These are phyloP conservation scores for Gastrophysa polygoni DNA, from an alignment of 2,888 invertebrate species.

Conservation along the genomic window DNA sequence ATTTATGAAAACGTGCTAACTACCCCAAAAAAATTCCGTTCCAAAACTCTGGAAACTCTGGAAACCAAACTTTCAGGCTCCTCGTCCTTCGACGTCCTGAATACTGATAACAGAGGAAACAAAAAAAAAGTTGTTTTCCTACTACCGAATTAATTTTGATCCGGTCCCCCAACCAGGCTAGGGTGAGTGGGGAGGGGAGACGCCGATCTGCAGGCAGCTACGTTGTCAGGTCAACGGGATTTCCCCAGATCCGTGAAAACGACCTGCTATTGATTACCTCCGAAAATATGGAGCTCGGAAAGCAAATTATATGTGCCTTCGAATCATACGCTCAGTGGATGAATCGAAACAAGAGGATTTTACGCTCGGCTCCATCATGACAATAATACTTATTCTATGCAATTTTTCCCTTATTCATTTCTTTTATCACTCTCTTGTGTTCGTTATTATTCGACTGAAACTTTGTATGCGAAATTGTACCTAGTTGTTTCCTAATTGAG, in stretches of 20 bases:
- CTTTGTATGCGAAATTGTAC: too few species aligned
- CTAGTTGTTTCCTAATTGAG: too few species aligned
- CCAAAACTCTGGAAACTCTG: neutral
- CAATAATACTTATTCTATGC: too few species aligned
- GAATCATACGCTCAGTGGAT: too few species aligned
- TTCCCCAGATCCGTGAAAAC: neutral
- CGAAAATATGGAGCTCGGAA: neutral
- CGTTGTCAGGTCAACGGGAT: neutral
- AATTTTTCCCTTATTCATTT: too few species aligned
- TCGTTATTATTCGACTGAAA: too few species aligned
- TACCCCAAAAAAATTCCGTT: neutral
- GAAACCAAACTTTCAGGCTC: neutral
- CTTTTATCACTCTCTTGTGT: too few species aligned
- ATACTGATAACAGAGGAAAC: too few species aligned
- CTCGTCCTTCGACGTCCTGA: neutral
- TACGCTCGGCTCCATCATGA: too few species aligned
- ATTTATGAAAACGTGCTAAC: neutral
- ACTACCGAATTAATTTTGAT: neutral
- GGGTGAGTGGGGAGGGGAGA: neutral
- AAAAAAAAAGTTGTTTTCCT: neutral
- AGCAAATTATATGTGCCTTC: too few species aligned
- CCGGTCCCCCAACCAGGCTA: neutral
- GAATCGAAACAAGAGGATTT: too few species aligned
- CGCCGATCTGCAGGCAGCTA: constrained; percentile 1
- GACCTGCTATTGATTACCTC: neutral